Conservation (phyloP, 2,113 vertebrate genomes). For the Centropus bengalensis region DNA sequence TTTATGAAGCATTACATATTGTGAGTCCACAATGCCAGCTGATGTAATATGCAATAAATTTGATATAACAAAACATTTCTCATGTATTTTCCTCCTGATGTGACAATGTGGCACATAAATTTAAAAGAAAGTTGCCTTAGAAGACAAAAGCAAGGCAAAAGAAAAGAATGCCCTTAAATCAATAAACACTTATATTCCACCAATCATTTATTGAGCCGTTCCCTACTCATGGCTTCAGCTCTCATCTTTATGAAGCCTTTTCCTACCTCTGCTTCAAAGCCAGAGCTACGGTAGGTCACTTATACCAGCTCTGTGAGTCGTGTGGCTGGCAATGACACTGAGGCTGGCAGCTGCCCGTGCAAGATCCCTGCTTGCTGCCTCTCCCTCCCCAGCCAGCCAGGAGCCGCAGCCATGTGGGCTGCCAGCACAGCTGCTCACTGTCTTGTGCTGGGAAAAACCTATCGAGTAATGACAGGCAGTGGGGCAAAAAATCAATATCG, state of each 20-base stretch:
- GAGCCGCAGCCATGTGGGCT: not conserved
- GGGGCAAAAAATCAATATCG: not conserved
- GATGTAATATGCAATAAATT: slow-evolving; percentile 74
- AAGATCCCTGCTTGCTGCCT: not conserved
- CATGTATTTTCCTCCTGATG: slow-evolving; percentile 70
- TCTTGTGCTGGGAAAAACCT: slow-evolving; percentile 35
- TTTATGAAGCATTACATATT: slow-evolving; percentile 76
- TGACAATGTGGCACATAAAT: slow-evolving; percentile 70
- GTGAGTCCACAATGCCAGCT: slow-evolving; percentile 65
- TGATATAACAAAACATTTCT: slow-evolving; percentile 73
- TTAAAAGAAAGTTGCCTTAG: slow-evolving; percentile 61
- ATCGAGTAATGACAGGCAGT: slow-evolving; percentile 16
- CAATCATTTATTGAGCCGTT: slow-evolving; percentile 4
- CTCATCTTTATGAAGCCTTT: not conserved
- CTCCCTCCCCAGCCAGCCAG: not conserved
- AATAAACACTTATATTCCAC: slow-evolving; percentile 43
- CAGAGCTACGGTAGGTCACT: not conserved
- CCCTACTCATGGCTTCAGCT: not conserved
- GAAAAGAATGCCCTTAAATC: slow-evolving; percentile 52
- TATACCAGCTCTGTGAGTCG: not conserved
- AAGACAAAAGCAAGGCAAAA: slow-evolving; percentile 56
- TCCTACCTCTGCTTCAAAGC: not conserved
- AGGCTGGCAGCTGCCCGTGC: not conserved
- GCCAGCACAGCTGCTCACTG: slow-evolving; percentile 3
- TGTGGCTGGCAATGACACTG: not conserved